Evolutionary conservation across 2,113 vertebrate genomes (phyloP), one percentile per base, ranked within the genome.

Genomic region (Gallinago jamesoni): DNA sequence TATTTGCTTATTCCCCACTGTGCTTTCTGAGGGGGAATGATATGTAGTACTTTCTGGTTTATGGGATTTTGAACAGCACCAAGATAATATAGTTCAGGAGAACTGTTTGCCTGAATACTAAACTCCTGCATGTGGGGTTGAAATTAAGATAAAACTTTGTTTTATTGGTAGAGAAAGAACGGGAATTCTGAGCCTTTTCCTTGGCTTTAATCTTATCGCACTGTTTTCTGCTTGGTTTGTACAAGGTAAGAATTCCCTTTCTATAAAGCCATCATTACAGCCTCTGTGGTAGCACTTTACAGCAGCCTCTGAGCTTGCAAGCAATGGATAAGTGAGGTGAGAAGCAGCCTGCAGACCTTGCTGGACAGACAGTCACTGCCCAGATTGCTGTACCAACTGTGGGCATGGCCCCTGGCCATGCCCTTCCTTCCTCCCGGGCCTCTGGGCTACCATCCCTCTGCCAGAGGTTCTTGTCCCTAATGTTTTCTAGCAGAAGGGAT

Each of bases 1-100:
- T 94, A 94, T 95, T 97, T 94, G 81, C 84, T 89, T 95, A 96
- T 96, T 96, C 93, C 93, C 92, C 67, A 63, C 82, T 86, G 93
- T 85, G 84, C 72, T 88, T 95, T 91, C 92, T 93, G 81, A 24
- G 21, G n/a, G 16, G 21, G 70, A 85, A 90, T 77, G 89, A 57
- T 87, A 85, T 56, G 81, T 62, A 39, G 63, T 72, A 52, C 43
- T 47, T 93, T 90, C 52, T 83, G 48, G 28, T 91, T 84, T 93
- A 92, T 0, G 1, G 73, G 35, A 62, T 92, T 96, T 82, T 84
- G 74, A 96, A 89, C 62, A 47, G 28, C 62, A 73, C 28, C 74
- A 47, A 78, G 72, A 63, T 75, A 94, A 90, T 72, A 56, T 5
- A 73, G 67, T 57, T 90, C 85, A 86, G 62, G 28, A 68, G 57